Evolutionary conservation across 2,113 vertebrate genomes (phyloP).

Genomic region (Galbula dea): DNA sequence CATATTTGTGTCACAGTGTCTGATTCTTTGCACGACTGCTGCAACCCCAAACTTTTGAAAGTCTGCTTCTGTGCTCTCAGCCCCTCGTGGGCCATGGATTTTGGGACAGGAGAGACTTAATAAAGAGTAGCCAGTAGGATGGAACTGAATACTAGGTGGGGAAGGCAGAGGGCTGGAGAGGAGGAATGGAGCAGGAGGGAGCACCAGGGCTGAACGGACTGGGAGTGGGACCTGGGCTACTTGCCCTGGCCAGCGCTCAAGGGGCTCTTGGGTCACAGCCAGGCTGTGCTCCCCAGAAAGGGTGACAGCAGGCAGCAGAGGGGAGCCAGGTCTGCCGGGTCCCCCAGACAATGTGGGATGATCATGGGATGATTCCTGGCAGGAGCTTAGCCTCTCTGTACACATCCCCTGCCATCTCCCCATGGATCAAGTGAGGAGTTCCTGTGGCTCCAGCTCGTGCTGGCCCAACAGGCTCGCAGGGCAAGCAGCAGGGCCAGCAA

Average conservation of each 20-base stretch:
- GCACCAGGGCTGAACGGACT: rapidly evolving
- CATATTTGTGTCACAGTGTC: slow-evolving; percentile 52
- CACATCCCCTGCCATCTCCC: rapidly evolving
- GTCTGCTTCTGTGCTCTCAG: background rate
- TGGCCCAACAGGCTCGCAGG: rapidly evolving
- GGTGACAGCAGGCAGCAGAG: rapidly evolving
- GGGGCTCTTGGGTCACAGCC: background rate
- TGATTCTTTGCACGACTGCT: slow-evolving; percentile 11
- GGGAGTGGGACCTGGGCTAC: background rate
- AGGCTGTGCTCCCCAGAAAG: background rate
- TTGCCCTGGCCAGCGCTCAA: rapidly evolving
- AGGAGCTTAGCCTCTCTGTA: background rate
- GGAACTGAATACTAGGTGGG: background rate
- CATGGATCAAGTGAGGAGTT: background rate
- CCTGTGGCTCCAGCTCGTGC: rapidly evolving
- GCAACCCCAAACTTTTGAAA: background rate
- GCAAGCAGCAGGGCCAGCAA: rapidly evolving
- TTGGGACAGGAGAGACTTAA: background rate
- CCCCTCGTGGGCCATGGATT: background rate
- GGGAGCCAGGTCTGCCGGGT: background rate
- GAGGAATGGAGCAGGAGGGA: background rate
- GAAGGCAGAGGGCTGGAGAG: background rate
- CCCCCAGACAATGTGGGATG: background rate
- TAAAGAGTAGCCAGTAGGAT: background rate
- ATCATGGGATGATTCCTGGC: background rate